A percentile compares a stretch with the other conserved stretches of the same genome.
Evolutionary conservation across 2,797 vertebrate genomes (phyloP).

Genomic region (Oryzias dopingdopingensis): DNA sequence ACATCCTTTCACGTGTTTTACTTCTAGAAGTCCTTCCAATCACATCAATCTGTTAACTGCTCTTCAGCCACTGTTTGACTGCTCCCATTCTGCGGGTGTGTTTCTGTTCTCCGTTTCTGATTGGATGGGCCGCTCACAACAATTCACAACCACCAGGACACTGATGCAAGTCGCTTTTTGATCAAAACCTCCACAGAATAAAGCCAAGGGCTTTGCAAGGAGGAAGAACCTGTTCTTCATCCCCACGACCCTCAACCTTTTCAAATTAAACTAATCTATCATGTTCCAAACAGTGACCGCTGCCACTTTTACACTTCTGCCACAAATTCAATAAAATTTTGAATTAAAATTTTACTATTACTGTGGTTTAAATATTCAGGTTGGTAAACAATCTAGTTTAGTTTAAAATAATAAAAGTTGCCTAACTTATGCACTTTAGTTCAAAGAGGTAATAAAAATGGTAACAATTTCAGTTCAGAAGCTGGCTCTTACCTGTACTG

Average conservation of each 20-base stretch:
- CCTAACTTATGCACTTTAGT: background rate
- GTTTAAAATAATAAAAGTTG: too few relatives aligned
- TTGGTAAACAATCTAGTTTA: too few relatives aligned
- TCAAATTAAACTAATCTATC: too few relatives aligned
- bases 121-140: slow-evolving; percentile 54
- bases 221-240: background rate
- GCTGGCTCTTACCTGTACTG: slow-evolving; percentile 84
- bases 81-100: slow-evolving; percentile 60
- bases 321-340: too few relatives aligned
- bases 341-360: too few relatives aligned
- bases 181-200: background rate
- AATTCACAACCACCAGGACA: slow-evolving; percentile 50
- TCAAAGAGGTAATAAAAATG: slow-evolving; percentile 23
- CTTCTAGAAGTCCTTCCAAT: too few relatives aligned
- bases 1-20: too few relatives aligned
- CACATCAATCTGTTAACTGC: too few relatives aligned
- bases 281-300: too few relatives aligned
- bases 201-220: background rate
- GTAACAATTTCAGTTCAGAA: background rate
- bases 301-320: too few relatives aligned
- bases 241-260: too few relatives aligned
- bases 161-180: background rate
- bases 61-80: background rate
- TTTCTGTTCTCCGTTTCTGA: slow-evolving; percentile 48
- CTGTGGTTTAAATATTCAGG: too few relatives aligned